phyloP scores from a whole-genome alignment of 2,888 invertebrate genomes.

The Sminthurinus aureus region DNA sequence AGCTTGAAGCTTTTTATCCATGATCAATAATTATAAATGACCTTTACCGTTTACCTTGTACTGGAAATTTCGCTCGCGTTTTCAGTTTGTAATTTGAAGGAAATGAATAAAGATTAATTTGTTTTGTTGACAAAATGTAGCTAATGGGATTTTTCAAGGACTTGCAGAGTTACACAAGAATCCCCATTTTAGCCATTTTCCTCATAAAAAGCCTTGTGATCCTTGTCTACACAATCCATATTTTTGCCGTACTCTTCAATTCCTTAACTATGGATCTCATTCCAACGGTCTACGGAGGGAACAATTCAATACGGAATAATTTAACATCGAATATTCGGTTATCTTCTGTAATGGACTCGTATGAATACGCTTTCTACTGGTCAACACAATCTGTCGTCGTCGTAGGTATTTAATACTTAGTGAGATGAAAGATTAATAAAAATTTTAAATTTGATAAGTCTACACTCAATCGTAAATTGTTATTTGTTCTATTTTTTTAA shows the following conservation, averaged over 20 bases:
- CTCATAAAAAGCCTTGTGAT: slow-evolving; percentile 39
- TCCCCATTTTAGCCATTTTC: slow-evolving; percentile 39
- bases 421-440: no score
- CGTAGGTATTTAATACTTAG: no score
- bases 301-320: no score
- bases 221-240: slow-evolving; percentile 48
- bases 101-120: not conserved
- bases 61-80: no score
- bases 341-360: not conserved
- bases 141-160: slow-evolving; percentile 27
- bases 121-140: slow-evolving; percentile 7
- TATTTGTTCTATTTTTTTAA: no score
- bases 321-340: not conserved
- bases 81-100: no score
- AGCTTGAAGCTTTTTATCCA: no score
- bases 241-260: slow-evolving; percentile 45
- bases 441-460: no score
- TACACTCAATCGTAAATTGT: no score
- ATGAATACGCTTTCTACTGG: slow-evolving; percentile 49
- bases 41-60: no score
- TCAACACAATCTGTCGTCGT: slow-evolving; percentile 47
- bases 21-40: no score
- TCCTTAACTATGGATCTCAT: slow-evolving; percentile 40
- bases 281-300: no score
- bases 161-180: slow-evolving; percentile 26